These are phyloP conservation scores for Crax fasciolata DNA, from an alignment of 2,797 vertebrate genomes.

Conservation along the genomic window DNA sequence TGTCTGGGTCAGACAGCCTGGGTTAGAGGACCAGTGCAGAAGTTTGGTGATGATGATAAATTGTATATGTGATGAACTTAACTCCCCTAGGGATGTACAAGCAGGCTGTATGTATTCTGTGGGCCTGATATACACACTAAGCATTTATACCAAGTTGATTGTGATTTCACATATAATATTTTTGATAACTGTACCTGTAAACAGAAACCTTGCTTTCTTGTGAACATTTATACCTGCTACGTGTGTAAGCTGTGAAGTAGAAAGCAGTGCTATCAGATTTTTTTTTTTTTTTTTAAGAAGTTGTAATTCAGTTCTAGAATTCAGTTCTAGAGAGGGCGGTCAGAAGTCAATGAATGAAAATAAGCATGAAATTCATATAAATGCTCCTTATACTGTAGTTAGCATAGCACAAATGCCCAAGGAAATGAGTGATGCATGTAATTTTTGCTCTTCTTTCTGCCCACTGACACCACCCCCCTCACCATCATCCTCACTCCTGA, in stretches of 20 bases:
- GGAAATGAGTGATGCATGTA: neutral
- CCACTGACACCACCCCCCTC: neutral
- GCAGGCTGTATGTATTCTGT: neutral
- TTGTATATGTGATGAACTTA: accelerated
- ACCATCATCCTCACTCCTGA: accelerated
- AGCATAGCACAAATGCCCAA: neutral
- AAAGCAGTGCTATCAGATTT: neutral
- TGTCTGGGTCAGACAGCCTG: neutral
- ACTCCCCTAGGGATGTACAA: neutral
- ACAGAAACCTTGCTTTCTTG: neutral
- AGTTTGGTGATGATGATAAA: accelerated
- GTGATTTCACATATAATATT: neutral
- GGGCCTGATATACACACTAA: accelerated
- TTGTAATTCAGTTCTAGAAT: neutral
- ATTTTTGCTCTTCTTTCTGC: neutral
- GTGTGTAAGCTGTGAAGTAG: neutral
- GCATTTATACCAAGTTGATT: neutral
- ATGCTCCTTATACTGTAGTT: neutral
- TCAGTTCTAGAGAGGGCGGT: neutral
- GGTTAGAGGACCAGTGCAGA: neutral
- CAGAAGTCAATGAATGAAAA: neutral
- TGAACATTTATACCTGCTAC: neutral
- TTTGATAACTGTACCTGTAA: neutral
- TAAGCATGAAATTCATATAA: neutral
- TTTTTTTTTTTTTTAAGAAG: neutral